Conservation (phyloP, 2,113 vertebrate genomes). For the Eira barbara region DNA sequence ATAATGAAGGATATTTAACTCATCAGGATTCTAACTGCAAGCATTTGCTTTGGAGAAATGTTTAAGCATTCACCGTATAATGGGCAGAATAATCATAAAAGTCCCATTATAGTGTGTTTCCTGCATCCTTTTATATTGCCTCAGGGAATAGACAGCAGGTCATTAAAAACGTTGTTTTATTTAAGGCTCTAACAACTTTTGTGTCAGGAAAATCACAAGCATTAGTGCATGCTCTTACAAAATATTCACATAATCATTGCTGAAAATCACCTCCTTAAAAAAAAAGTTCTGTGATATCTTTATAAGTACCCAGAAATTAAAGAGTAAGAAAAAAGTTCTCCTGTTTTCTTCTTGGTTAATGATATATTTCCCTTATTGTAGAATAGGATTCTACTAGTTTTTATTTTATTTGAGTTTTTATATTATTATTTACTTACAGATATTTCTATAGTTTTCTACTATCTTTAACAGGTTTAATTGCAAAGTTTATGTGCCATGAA, state of each 20-base stretch:
- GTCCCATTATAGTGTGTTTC: background rate
- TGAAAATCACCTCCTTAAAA: background rate
- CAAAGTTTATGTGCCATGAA: background rate
- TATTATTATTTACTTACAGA: background rate
- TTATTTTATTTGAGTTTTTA: background rate
- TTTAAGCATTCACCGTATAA: slow-evolving; percentile 34
- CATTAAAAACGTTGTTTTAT: slow-evolving; percentile 46
- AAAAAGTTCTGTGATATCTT: background rate
- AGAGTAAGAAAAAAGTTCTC: background rate
- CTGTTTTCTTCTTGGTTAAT: background rate
- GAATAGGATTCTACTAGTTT: background rate
- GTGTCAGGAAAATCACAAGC: slow-evolving; percentile 8
- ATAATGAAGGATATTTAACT: slow-evolving; percentile 49
- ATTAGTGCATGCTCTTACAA: background rate
- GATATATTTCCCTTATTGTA: background rate
- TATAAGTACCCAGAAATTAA: background rate
- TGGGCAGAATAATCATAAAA: slow-evolving; percentile 51
- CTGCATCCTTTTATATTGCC: slow-evolving; percentile 32
- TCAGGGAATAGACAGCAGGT: slow-evolving; percentile 39
- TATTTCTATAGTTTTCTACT: background rate
- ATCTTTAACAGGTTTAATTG: background rate
- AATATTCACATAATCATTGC: background rate
- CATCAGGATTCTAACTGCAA: slow-evolving; percentile 60
- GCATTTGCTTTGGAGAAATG: slow-evolving; percentile 54
- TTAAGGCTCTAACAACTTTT: slow-evolving; percentile 29